Percentiles rank a stretch among this genome's conserved stretches.
Conservation (phyloP, 1,140 invertebrate genomes). For the Drosophila hydei region DNA sequence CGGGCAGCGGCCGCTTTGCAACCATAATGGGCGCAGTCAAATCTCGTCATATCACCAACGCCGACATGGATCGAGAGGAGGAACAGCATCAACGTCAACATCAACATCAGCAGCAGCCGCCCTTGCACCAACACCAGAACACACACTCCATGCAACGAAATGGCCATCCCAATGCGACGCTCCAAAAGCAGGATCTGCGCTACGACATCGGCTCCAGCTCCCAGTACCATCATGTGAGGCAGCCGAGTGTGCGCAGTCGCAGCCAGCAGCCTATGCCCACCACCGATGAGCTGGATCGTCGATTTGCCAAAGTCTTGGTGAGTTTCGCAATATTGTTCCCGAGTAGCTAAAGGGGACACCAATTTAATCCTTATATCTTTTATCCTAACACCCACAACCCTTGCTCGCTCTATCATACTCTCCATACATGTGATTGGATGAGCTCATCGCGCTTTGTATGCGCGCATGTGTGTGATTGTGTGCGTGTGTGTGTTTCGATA, state of each 20-base stretch:
- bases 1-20: conserved; percentile 59
- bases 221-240: conserved; percentile 85
- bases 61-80: conserved; percentile 61
- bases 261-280: conserved; percentile 95
- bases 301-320: conserved; percentile 98
- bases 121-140: conserved; percentile 41
- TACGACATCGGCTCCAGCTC: conserved; percentile 79
- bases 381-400: conserved; percentile 16
- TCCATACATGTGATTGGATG: conserved; percentile 73
- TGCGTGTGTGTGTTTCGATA: conserved; percentile 44
- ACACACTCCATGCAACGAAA: conserved; percentile 66
- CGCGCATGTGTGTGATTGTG: conserved; percentile 12
- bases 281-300: conserved; percentile 92
- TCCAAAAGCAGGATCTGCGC: conserved; percentile 78
- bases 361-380: not conserved
- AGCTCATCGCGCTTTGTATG: conserved; percentile 58
- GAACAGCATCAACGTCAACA: conserved; percentile 33
- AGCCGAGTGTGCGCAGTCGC: conserved; percentile 89
- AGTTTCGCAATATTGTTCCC: conserved; percentile 84
- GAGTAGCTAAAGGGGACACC: not conserved
- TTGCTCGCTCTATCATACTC: not conserved
- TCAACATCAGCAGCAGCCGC: conserved; percentile 3
- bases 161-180: conserved; percentile 56
- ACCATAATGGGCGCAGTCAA: conserved; percentile 82
- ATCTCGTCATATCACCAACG: conserved; percentile 67